Evolutionary conservation across 1,140 invertebrate species (phyloP), one percentile per base, ranked within the genome.

Genomic region (Aradophagus sp.): DNA sequence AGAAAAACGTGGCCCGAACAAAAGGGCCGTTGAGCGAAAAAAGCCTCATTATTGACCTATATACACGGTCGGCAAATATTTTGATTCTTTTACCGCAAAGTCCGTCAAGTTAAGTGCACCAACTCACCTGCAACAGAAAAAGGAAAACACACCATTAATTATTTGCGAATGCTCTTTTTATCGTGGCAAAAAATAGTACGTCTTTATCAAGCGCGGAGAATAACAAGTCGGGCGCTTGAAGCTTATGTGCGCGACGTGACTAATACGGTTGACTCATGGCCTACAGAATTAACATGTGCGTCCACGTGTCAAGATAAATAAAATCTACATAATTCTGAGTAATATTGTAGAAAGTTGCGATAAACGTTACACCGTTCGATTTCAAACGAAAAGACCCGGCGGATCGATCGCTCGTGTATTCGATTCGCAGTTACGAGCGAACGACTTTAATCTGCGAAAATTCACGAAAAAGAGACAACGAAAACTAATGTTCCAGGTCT

Each of bases 251-350:
- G 16, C 52, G 35, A 72, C 48, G 61, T 72, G 69, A 72, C 55
- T 72, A 72, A 72, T 72, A 53, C 62, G 69, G n/a, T 67, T 73
- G 70, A 73, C 70, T 73, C 70, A 73, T 58, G 58, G 53, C 32
- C 70, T 53, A 34, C 65, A 29, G 59, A 68, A 73, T 73, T 73
- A 73, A 67, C 65, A 68, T 65, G 59, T 59, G 61, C 26, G 63
- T 73, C 65, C 71, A 56, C 59, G 65, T 73, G 71, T 73, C 71
- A 73, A 55, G 65, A 73, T 73, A 73, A 73, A 73, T 65, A 69
- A 73, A 67, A 65, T 65, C 59, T 61, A 55, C 50, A 53, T 62
- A 58, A 66, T 67, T 62, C 44, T 41, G 15, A 62, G 62, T 58
- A 62, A 55, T 62, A 66, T 58, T 62, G 34, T 61, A 67, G 52